phyloP scores from a whole-genome alignment of 2,888 invertebrate species.

The Diloba caeruleocephala region DNA sequence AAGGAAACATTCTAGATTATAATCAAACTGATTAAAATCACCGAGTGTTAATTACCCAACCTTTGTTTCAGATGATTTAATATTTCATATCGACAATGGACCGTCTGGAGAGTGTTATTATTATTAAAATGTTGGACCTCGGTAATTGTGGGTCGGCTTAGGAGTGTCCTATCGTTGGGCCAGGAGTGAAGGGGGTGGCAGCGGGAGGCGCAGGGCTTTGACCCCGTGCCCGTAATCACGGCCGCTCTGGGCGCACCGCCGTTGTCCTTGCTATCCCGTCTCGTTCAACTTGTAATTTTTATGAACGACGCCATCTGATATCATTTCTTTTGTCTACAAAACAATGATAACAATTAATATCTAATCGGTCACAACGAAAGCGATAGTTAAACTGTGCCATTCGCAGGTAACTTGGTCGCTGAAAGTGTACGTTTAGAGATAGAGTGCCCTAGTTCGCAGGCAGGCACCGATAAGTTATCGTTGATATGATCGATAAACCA shows the following conservation, averaged over 20 bases:
- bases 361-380: conserved; percentile 62
- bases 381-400: conserved; percentile 69
- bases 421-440: conserved; percentile 68
- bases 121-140: conserved; percentile 46
- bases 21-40: conserved; percentile 7
- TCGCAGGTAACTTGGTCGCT: conserved; percentile 57
- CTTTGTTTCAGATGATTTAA: conserved; percentile 40
- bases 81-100: conserved; percentile 38
- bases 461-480: conserved; percentile 78
- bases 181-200: conserved; percentile 47
- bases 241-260: conserved; percentile 49
- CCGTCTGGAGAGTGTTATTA: conserved; percentile 38
- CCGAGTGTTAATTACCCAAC: conserved; percentile 10
- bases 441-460: conserved; percentile 79
- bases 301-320: conserved; percentile 29
- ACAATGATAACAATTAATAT: conserved; percentile 45
- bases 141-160: conserved; percentile 56
- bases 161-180: conserved; percentile 54
- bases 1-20: conserved; percentile 27
- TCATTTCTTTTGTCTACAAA: conserved; percentile 36
- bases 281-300: conserved; percentile 31
- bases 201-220: conserved; percentile 69
- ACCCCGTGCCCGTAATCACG: conserved; percentile 74
- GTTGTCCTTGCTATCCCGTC: conserved; percentile 47
- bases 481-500: conserved; percentile 78